phyloP scores from a whole-genome alignment of 2,888 invertebrate genomes.

The Allacma fusca region DNA sequence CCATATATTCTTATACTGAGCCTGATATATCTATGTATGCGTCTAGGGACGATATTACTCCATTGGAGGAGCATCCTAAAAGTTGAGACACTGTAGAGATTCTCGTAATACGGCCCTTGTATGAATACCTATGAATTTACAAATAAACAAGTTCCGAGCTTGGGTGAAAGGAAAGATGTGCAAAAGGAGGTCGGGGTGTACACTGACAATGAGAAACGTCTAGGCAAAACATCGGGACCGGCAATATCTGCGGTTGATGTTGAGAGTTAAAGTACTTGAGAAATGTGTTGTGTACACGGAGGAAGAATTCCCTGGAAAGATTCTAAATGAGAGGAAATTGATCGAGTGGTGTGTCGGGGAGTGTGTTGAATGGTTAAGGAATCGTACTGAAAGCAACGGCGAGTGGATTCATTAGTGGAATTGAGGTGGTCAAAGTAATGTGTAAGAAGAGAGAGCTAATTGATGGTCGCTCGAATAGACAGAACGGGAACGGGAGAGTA shows the following conservation, averaged over 20 bases:
- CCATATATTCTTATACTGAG: too few species aligned
- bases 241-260: not conserved
- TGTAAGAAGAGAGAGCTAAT: constrained; percentile 45
- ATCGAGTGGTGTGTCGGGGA: constrained; percentile 56
- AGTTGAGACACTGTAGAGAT: too few species aligned
- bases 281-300: constrained; percentile 25
- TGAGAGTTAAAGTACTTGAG: constrained; percentile 8
- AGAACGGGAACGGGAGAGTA: not conserved
- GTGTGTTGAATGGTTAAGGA: constrained; percentile 16
- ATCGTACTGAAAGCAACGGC: not conserved
- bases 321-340: constrained; percentile 56
- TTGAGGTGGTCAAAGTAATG: constrained; percentile 50
- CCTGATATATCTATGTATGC: too few species aligned
- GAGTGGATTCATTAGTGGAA: constrained; percentile 50
- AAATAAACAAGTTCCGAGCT: too few species aligned
- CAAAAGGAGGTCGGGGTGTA: not conserved
- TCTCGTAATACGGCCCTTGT: too few species aligned
- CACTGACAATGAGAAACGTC: not conserved
- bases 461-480: constrained; percentile 43
- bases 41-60: too few species aligned
- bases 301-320: constrained; percentile 27
- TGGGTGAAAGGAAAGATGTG: too few species aligned
- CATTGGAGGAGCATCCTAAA: too few species aligned
- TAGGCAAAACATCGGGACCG: not conserved
- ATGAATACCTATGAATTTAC: too few species aligned